phyloP scores from a whole-genome alignment of 2,113 vertebrate genomes.

The Galbula dea region DNA sequence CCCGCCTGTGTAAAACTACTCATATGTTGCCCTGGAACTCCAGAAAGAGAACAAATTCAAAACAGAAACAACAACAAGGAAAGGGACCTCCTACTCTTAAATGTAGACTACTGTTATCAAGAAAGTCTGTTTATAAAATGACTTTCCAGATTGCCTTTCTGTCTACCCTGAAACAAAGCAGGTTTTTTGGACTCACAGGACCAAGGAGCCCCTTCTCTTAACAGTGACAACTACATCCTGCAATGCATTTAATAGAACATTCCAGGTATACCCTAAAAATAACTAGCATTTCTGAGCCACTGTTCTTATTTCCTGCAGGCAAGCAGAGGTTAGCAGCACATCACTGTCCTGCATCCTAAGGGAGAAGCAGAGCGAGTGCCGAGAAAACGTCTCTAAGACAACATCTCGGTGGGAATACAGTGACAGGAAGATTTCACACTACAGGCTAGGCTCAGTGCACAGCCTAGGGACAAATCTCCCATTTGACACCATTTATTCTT shows the following conservation, averaged over 20 bases:
- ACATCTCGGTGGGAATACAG: background rate
- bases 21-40: background rate
- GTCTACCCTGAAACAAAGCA: background rate
- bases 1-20: background rate
- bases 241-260: background rate
- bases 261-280: background rate
- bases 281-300: background rate
- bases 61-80: background rate
- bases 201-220: background rate
- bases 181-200: background rate
- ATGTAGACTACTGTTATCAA: background rate
- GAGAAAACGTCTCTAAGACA: background rate
- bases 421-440: background rate
- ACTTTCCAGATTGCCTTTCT: background rate
- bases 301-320: background rate
- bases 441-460: background rate
- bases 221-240: background rate
- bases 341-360: background rate
- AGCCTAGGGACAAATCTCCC: background rate
- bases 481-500: background rate
- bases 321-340: background rate
- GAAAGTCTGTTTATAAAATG: background rate
- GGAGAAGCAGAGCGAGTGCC: background rate
- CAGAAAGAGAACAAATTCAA: background rate
- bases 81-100: background rate